Conservation (phyloP, 2,113 vertebrate species). For the Forbesichthys papilliferus region DNA sequence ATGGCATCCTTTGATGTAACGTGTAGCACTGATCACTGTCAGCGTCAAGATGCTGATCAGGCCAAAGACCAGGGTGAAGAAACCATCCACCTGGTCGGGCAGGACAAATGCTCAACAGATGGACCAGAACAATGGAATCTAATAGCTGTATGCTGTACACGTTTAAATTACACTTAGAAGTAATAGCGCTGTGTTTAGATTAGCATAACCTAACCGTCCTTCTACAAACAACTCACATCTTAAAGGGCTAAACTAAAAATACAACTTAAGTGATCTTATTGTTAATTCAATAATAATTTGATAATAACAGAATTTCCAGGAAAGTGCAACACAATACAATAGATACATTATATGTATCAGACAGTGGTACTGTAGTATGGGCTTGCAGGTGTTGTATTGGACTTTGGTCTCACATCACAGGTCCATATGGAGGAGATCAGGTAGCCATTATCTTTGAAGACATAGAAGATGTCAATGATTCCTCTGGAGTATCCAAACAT, state of each 20-base stretch:
- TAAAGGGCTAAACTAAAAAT: too few species aligned
- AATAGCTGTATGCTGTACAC: too few species aligned
- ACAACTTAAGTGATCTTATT: too few species aligned
- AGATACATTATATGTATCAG: too few species aligned
- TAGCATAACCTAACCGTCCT: neutral
- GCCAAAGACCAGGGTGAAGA: conserved; percentile 83
- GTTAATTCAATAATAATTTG: too few species aligned
- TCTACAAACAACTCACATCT: too few species aligned
- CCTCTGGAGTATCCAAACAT: conserved; percentile 77
- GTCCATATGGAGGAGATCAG: conserved; percentile 76
- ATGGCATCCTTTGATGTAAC: conserved; percentile 82
- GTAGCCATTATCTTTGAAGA: conserved; percentile 76
- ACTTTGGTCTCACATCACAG: conserved; percentile 66
- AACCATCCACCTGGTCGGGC: conserved; percentile 83
- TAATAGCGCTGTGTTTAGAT: neutral
- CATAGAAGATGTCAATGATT: conserved; percentile 75
- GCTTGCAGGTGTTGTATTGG: neutral
- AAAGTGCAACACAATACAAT: too few species aligned
- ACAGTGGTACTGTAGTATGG: too few species aligned
- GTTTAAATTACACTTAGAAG: too few species aligned
- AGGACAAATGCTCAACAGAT: neutral
- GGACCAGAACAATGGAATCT: neutral
- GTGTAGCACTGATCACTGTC: conserved; percentile 83
- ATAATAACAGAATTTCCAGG: too few species aligned
- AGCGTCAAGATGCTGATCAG: conserved; percentile 86